Conservation (phyloP, 2,113 vertebrate species). For the Callionymus lyra region DNA sequence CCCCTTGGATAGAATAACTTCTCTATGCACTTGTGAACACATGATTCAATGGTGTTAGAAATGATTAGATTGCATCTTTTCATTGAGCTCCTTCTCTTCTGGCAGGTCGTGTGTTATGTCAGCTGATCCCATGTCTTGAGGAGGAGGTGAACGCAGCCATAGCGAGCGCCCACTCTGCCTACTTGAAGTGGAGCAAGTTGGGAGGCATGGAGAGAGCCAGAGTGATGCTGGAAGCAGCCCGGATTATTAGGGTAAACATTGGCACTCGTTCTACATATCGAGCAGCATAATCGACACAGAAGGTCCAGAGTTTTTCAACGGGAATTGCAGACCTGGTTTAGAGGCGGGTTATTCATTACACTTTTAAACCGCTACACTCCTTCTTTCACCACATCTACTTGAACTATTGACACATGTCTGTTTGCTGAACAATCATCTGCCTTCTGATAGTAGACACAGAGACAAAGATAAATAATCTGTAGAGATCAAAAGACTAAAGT, state of each 20-base stretch:
- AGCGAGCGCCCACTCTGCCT: constrained; percentile 78
- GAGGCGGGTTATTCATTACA: constrained; percentile 28
- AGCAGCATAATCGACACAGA: no score
- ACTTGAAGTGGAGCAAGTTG: constrained; percentile 77
- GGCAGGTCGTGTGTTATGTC: constrained; percentile 78
- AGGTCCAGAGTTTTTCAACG: no score
- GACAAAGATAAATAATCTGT: no score
- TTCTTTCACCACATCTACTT: constrained; percentile 12
- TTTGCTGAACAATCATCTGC: no score
- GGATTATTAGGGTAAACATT: constrained; percentile 87
- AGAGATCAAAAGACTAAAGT: no score
- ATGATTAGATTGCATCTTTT: no score
- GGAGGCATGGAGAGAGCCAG: constrained; percentile 81
- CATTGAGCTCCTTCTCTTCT: no score
- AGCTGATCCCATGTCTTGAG: constrained; percentile 75
- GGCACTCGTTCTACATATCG: rapidly evolving
- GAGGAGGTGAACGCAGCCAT: constrained; percentile 83
- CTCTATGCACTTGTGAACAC: no score
- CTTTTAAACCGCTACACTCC: rapidly evolving
- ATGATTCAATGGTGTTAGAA: no score
- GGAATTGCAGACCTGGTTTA: no score
- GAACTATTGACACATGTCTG: not conserved
- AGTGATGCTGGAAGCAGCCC: constrained; percentile 85
- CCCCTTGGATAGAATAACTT: no score
- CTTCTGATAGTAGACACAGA: no score